Conservation (phyloP, 2,888 invertebrate genomes). For the Lasioglossum oenotherae region DNA sequence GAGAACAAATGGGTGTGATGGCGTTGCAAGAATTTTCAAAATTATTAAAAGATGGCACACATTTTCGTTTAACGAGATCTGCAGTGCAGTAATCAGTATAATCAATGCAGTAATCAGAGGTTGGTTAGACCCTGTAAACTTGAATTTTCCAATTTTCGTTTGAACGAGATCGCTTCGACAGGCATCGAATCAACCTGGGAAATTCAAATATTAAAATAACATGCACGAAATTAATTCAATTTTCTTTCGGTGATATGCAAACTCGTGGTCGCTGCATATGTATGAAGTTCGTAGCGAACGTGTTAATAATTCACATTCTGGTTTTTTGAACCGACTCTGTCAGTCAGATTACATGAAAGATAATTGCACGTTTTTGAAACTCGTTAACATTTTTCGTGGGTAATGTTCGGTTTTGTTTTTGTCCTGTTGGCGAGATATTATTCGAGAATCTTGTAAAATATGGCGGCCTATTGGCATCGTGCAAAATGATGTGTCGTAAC, state of each 20-base stretch:
- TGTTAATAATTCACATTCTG: not conserved
- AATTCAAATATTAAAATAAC: not conserved
- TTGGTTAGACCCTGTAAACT: not conserved
- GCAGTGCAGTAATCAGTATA: not conserved
- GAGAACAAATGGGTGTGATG: too few relatives aligned
- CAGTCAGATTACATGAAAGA: not conserved
- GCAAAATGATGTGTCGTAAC: not conserved
- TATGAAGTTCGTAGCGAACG: not conserved
- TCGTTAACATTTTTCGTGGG: not conserved
- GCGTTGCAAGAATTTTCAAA: too few relatives aligned
- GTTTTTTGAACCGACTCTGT: not conserved
- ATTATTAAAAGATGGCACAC: not conserved
- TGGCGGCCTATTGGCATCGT: not conserved
- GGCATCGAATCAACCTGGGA: not conserved
- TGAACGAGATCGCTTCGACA: not conserved
- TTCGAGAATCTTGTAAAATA: not conserved
- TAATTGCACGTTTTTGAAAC: not conserved
- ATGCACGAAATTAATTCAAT: not conserved
- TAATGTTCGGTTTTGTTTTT: not conserved
- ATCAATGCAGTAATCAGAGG: not conserved
- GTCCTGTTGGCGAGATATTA: not conserved
- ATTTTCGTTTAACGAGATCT: not conserved
- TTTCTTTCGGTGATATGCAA: not conserved
- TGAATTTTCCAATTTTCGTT: not conserved
- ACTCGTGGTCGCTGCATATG: not conserved